These are phyloP conservation scores for Drosophila ercepeae DNA, from an alignment of 1,140 invertebrate genomes.

Conservation along the genomic window DNA sequence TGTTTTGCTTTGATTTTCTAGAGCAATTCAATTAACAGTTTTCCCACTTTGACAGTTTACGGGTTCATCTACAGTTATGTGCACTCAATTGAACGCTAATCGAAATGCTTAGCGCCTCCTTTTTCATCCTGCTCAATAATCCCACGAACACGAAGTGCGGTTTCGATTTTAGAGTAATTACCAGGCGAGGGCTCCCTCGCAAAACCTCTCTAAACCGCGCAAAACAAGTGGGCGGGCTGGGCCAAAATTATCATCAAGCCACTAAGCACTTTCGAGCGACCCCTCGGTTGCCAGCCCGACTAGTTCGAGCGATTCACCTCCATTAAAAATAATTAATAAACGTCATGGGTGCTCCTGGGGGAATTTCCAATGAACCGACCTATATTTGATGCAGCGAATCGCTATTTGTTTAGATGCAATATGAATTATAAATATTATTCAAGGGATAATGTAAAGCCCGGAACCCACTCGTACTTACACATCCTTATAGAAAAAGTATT, in stretches of 20 bases:
- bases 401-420: not conserved
- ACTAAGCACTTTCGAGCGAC: slow-evolving; percentile 42
- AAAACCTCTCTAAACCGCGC: no score
- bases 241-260: slow-evolving; percentile 31
- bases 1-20: slow-evolving; percentile 28
- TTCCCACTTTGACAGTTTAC: slow-evolving; percentile 17
- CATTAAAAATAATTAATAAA: slow-evolving; percentile 42
- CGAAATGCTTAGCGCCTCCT: slow-evolving; percentile 48
- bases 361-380: not conserved
- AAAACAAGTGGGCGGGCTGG: not conserved
- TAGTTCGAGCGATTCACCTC: slow-evolving; percentile 1
- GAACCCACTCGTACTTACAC: no score
- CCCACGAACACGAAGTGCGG: slow-evolving; percentile 28
- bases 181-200: no score
- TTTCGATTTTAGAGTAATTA: slow-evolving; percentile 41
- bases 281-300: no score
- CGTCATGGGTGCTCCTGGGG: slow-evolving; percentile 4
- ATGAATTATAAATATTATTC: not conserved
- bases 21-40: slow-evolving; percentile 75
- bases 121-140: slow-evolving; percentile 15
- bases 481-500: no score
- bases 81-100: slow-evolving; percentile 77
- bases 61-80: slow-evolving; percentile 66
- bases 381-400: not conserved
- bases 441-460: not conserved